A percentile compares a stretch with the other conserved stretches of the same genome.
Evolutionary conservation across 92 coral and sea anemone species (phyloP).

Genomic region (Diadumene lineata): DNA sequence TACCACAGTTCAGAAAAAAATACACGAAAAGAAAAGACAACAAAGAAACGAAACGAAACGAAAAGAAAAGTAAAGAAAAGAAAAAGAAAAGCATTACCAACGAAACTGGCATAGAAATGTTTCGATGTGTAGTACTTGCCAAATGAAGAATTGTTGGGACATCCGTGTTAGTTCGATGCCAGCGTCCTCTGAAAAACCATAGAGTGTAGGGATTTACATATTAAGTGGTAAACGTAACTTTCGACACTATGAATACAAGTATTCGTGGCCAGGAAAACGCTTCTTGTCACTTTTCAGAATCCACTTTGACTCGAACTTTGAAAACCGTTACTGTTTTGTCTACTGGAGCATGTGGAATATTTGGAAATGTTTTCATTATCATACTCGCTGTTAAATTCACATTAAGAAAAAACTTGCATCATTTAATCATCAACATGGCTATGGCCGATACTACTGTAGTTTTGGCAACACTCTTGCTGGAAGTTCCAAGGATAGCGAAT

Average conservation of each 20-base stretch:
- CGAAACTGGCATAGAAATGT: too few relatives aligned
- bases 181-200: too few relatives aligned
- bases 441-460: constrained; percentile 6
- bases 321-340: not conserved
- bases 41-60: too few relatives aligned
- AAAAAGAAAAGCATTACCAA: too few relatives aligned
- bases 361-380: constrained; percentile 16
- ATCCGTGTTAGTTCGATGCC: too few relatives aligned
- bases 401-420: constrained; percentile 10
- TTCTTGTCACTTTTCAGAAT: not conserved
- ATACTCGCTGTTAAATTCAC: constrained; percentile 11
- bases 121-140: too few relatives aligned
- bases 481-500: not conserved
- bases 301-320: not conserved
- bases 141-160: too few relatives aligned
- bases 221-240: too few relatives aligned
- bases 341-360: not conserved
- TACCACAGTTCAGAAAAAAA: too few relatives aligned
- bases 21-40: too few relatives aligned
- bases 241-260: not conserved
- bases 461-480: not conserved
- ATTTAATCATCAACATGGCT: constrained; percentile 25
- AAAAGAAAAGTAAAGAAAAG: too few relatives aligned
- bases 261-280: not conserved
- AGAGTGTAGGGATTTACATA: too few relatives aligned